phyloP scores from a whole-genome alignment of 2,113 vertebrate species.

The Periophthalmus modestus region DNA sequence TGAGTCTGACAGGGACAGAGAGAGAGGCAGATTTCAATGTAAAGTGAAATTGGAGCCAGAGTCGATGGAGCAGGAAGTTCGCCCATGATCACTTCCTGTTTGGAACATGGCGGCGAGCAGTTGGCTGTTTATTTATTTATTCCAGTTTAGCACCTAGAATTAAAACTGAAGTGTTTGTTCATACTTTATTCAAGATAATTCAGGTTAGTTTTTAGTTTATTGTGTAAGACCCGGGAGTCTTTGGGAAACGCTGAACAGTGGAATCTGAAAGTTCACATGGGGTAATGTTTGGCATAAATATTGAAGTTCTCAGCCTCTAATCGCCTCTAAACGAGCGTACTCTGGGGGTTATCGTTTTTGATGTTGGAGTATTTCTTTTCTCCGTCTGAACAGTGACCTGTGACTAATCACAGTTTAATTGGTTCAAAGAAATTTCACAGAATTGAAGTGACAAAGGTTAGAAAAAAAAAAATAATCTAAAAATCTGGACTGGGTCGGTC shows the following conservation, averaged over 20 bases:
- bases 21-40: too few relatives aligned
- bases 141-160: too few relatives aligned
- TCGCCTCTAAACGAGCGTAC: neutral
- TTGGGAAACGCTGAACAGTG: neutral
- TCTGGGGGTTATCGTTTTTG: neutral
- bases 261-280: neutral
- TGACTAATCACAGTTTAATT: neutral
- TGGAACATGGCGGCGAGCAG: too few relatives aligned
- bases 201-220: too few relatives aligned
- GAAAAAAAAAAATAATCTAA: slow-evolving; percentile 3
- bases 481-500: neutral
- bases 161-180: too few relatives aligned
- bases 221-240: too few relatives aligned
- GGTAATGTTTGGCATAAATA: neutral
- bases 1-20: too few relatives aligned
- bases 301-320: neutral
- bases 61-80: too few relatives aligned
- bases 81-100: too few relatives aligned
- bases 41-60: too few relatives aligned
- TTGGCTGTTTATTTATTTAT: too few relatives aligned
- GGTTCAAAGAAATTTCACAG: slow-evolving; percentile 1
- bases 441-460: neutral
- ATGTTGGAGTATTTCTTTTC: neutral
- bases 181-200: too few relatives aligned
- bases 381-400: neutral